phyloP scores from a whole-genome alignment of 1,140 invertebrate species.

The Himalopsyche phryganea region DNA sequence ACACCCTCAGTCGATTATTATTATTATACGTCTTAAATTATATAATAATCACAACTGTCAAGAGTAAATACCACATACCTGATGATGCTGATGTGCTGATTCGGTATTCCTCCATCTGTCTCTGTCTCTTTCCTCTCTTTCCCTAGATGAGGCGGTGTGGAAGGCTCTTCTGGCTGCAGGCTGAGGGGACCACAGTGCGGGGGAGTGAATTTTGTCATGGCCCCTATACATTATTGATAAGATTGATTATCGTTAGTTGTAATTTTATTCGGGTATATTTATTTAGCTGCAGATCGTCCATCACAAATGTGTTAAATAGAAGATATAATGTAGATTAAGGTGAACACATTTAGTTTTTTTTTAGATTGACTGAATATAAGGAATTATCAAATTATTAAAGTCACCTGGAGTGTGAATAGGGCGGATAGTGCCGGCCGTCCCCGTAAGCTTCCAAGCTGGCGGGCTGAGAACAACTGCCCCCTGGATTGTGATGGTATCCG shows the following conservation, averaged over 20 bases:
- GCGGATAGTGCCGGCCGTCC: constrained; percentile 38
- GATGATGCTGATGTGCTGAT: constrained; percentile 18
- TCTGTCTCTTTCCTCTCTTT: constrained; percentile 20
- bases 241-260: too few relatives aligned
- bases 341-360: too few relatives aligned
- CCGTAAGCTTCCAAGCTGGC: constrained; percentile 46
- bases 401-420: constrained; percentile 45
- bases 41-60: too few relatives aligned
- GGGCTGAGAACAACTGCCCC: constrained; percentile 47
- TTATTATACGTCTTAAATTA: too few relatives aligned
- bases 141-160: not conserved
- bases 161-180: constrained; percentile 17
- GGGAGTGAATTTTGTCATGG: constrained; percentile 21
- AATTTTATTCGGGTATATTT: too few relatives aligned
- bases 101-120: constrained; percentile 21
- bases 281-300: too few relatives aligned
- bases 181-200: constrained; percentile 31
- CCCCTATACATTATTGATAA: not conserved
- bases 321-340: too few relatives aligned
- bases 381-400: too few relatives aligned
- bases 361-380: too few relatives aligned
- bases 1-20: too few relatives aligned
- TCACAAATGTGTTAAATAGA: too few relatives aligned
- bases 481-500: constrained; percentile 36
- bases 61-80: too few relatives aligned